Evolutionary conservation across 2,113 vertebrate genomes (phyloP), one percentile per base, ranked within the genome.

Genomic region (Camelus dromedarius): DNA sequence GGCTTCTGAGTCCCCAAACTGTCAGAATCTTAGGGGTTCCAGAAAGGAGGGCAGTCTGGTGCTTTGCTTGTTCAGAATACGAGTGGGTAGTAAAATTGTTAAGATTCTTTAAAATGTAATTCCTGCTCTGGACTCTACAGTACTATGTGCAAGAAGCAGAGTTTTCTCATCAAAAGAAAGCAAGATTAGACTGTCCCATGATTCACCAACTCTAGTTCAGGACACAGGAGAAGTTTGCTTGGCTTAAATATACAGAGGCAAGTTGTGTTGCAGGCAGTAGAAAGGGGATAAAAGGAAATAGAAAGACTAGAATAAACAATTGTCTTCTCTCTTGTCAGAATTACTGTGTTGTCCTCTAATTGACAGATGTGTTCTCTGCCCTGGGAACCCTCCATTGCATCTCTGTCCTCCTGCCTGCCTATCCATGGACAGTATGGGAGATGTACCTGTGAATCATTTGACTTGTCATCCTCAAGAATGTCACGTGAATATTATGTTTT

Each of bases 1-100:
- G 98, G 98, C 98, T 99, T 98, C 98, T 98, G 96, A 98, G 97
- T 98, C 98, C 98, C 98, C 97, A 98, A 98, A 98, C 98, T 99
- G 98, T 98, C 98, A 98, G 97, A 97, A 98, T 98, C 98, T 98
- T 98, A 97, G 91, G 97, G 98, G 96, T 98, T 98, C 98, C 98
- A 98, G 98, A 98, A 98, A 93, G 97, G 97, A 79, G 88, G 96
- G 87, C 90, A 98, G 95, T 98, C 98, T 96, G 70, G 79, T 48
- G 83, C 76, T 96, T 96, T 91, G 19, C 87, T 89, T 8, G 5
- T 96, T 91, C 42, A 96, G 95, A 98, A 96, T 87, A 77, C 46
- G 86, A 97, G 96, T 83, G 90, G 70, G 50, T 87, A 94, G 75
- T 96, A 96, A 96, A 91, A 98, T 77, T 42, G 86, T 12, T 30